A percentile compares a stretch with the other conserved stretches of the same genome.
Evolutionary conservation across 1,140 invertebrate genomes (phyloP).

Genomic region (Anagrus nilaparvatae): DNA sequence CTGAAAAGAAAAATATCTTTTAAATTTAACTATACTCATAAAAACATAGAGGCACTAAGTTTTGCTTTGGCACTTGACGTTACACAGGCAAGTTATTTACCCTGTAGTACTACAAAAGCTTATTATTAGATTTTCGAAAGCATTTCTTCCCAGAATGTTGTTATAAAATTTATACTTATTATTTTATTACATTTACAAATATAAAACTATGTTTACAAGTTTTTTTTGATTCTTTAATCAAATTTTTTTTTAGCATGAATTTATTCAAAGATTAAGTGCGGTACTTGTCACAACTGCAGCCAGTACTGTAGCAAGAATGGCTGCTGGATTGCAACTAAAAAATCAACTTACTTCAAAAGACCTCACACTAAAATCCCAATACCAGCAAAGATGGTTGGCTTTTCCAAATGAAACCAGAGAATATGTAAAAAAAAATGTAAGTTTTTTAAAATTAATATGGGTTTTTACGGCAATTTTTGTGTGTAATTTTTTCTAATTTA

Average conservation of each 20-base stretch:
- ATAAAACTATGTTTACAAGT: no score
- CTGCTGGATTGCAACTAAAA: constrained; percentile 96
- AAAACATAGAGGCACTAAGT: no score
- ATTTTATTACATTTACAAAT: no score
- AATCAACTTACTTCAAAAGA: constrained; percentile 98
- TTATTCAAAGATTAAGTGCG: constrained; percentile 88
- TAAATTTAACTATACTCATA: no score
- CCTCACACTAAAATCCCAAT: constrained; percentile 62
- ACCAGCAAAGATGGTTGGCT: constrained; percentile 85
- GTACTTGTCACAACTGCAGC: constrained; percentile 82
- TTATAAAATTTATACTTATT: no score
- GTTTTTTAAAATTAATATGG: constrained; percentile 24
- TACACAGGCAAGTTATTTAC: no score
- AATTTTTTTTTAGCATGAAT: constrained; percentile 60
- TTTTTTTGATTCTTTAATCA: no score
- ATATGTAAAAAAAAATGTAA: constrained; percentile 94
- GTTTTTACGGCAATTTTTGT: neutral
- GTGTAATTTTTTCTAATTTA: neutral
- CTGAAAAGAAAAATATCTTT: no score
- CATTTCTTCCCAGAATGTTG: no score
- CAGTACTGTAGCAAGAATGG: constrained; percentile 89
- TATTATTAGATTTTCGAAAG: no score
- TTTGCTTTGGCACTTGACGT: no score
- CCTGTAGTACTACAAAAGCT: no score
- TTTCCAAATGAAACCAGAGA: constrained; percentile 77